Conservation (phyloP, 2,888 invertebrate species). For the Cryptosula pallasiana region DNA sequence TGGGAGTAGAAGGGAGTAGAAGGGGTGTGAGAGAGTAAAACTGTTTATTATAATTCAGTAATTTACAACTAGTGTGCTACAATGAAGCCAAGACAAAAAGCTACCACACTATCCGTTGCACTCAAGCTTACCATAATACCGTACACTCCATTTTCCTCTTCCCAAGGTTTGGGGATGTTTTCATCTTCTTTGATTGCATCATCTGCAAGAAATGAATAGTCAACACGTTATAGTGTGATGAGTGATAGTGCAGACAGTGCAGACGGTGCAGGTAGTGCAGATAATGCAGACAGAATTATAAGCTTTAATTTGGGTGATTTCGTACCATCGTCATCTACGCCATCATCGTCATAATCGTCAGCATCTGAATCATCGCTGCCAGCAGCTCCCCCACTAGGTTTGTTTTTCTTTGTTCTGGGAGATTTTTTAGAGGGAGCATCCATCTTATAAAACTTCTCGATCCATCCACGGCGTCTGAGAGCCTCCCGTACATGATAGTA, state of each 20-base stretch:
- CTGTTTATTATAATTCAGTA: not conserved
- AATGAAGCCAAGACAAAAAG: not conserved
- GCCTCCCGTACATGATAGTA: slow-evolving; percentile 49
- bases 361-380: slow-evolving; percentile 43
- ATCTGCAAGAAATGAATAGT: not conserved
- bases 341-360: slow-evolving; percentile 44
- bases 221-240: too few relatives aligned
- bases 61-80: not conserved
- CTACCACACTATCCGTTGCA: not conserved
- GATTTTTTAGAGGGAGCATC: slow-evolving; percentile 36
- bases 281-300: too few relatives aligned
- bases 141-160: slow-evolving; percentile 53
- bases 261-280: too few relatives aligned
- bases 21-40: not conserved
- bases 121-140: slow-evolving; percentile 48
- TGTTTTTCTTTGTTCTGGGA: slow-evolving; percentile 32
- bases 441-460: slow-evolving; percentile 51
- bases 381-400: slow-evolving; percentile 36
- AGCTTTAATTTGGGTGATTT: too few relatives aligned
- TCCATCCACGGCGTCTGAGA: slow-evolving; percentile 50
- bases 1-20: too few relatives aligned
- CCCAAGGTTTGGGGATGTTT: slow-evolving; percentile 49
- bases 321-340: slow-evolving; percentile 34
- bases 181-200: slow-evolving; percentile 32
- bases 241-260: too few relatives aligned